A percentile compares a stretch with the other conserved stretches of the same genome.
Conservation (phyloP, 1,140 invertebrate genomes). For the Cyphomyrmex costatus region DNA sequence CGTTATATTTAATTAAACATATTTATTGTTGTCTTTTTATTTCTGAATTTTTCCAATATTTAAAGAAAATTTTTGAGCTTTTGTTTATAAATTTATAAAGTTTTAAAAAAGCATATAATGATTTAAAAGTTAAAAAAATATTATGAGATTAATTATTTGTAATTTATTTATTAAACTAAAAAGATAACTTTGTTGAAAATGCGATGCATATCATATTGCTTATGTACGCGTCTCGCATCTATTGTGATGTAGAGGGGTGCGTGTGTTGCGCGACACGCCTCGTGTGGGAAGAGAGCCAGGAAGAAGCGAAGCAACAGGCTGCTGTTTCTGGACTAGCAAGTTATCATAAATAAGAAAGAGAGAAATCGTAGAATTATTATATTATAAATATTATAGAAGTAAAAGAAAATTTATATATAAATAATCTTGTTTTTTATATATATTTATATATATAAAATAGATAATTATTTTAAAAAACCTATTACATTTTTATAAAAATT, state of each 20-base stretch:
- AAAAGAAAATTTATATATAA: conserved; percentile 16
- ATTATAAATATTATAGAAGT: not conserved
- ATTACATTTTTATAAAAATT: conserved; percentile 9
- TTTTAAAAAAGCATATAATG: not conserved
- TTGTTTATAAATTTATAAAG: not conserved
- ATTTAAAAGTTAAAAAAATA: conserved; percentile 1
- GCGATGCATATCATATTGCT: conserved; percentile 1
- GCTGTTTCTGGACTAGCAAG: conserved; percentile 63
- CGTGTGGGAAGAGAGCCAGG: conserved; percentile 76
- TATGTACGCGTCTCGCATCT: conserved; percentile 63
- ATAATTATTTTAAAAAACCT: not conserved
- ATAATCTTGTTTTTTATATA: conserved; percentile 1
- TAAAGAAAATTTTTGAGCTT: not conserved
- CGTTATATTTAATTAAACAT: not conserved
- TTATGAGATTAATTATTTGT: not conserved
- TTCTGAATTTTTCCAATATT: not conserved
- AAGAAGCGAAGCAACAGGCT: conserved; percentile 77
- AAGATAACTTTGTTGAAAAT: not conserved
- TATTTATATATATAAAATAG: not conserved
- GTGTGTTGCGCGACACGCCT: conserved; percentile 61
- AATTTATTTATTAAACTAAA: conserved; percentile 3
- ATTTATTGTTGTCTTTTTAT: not conserved
- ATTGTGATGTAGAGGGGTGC: conserved; percentile 42
- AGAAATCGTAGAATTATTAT: not conserved
- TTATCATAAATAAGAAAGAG: conserved; percentile 38